Percentiles rank a stretch among this genome's conserved stretches.
These are phyloP conservation scores for Acanthosoma haemorrhoidale DNA, from an alignment of 2,888 invertebrate genomes.

Conservation along the genomic window DNA sequence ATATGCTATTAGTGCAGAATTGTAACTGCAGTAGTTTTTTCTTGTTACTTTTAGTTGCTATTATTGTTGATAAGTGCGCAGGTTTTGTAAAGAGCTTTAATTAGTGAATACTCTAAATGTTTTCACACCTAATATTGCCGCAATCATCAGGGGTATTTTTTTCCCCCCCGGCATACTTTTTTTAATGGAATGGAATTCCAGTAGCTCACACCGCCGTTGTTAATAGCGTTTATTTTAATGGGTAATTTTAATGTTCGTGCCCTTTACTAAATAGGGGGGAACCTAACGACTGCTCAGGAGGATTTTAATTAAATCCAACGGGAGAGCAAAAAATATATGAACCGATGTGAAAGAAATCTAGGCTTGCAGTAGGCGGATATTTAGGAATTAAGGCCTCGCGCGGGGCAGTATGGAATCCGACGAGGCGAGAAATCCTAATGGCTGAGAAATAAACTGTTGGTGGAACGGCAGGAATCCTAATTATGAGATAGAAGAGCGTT, in stretches of 20 bases:
- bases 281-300: neutral
- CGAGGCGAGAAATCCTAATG: constrained; percentile 8
- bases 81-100: too few species aligned
- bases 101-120: too few species aligned
- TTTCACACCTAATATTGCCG: too few species aligned
- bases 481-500: neutral
- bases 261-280: neutral
- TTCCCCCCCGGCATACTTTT: neutral
- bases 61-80: too few species aligned
- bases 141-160: neutral
- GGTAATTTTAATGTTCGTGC: neutral
- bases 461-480: constrained; percentile 1
- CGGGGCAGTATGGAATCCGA: neutral
- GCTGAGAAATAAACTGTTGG: neutral
- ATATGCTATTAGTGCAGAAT: too few species aligned
- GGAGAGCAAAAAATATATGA: neutral
- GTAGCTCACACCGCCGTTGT: neutral
- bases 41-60: too few species aligned
- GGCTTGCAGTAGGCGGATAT: too few species aligned
- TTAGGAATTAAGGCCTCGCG: neutral
- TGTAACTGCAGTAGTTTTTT: too few species aligned
- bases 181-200: constrained; percentile 3
- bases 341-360: neutral
- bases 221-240: neutral
- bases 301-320: neutral